Evolutionary conservation across 2,888 invertebrate genomes (phyloP), one percentile per base, ranked within the genome.

Genomic region (Synergus gifuensis): DNA sequence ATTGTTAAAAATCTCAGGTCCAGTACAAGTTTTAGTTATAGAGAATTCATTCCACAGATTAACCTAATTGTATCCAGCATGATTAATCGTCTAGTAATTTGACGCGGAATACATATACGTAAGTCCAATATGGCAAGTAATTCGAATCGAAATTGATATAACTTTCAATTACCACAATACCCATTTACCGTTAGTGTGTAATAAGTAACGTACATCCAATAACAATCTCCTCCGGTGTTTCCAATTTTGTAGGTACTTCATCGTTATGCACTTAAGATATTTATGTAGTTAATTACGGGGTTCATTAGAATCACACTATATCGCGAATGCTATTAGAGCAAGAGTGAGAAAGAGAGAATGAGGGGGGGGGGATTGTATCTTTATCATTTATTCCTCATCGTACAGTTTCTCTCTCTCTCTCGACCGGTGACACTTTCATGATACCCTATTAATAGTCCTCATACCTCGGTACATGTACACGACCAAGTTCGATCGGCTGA

Each of bases 231-330:
- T 28, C 54, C 54, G 36, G 54, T 73, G 54, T 73, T 69, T 73
- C 73, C 54, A 73, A 73, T 73, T 73, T 36, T 54, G 73, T 54
- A 73, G 73, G 73, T 73, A 49, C 73, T 54, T 73, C 73, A 73
- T 73, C 54, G 73, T 54, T 73, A 73, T 40, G 49, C 36, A n/a
- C 54, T 36, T 36, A 36, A 73, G 73, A 73, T 73, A 73, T 73
- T 73, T 54, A 73, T 73, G 73, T 73, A 54, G 54, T 54, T 73
- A 73, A 73, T 73, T 73, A 73, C 49, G 36, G 54, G 54, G 36
- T 54, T 54, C 36, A 73, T 73, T 73, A 73, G 73, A 54, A 36
- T 28, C 16, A 11, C 49, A 54, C 73, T 73, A 73, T 73, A 73
- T 73, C 16, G 36, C n/a, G 40, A 54, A 18, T 54, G 54, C 40